Base-by-base conservation (phyloP, 1,140 invertebrate species). In the Babylonia areolata region DNA sequence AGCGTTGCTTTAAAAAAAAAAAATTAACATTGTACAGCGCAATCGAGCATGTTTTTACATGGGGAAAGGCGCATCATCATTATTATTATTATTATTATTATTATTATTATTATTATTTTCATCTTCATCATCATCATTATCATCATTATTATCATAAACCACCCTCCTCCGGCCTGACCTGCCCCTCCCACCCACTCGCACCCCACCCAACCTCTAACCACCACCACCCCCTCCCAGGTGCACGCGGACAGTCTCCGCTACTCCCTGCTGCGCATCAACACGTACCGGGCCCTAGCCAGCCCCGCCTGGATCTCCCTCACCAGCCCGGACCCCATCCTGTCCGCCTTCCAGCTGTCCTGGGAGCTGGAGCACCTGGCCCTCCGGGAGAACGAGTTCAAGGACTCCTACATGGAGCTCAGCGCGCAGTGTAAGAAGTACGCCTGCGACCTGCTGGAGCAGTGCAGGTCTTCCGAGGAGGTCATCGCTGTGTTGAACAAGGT, bases 291-390 rank as follows among this genome's bases (percentile, higher is more conserved):
- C 40, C 89, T 95, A 78, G 93, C 94, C 9, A 94, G 94, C 85
- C 94, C 94, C 20, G 95, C 95, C 0, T 97, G 96, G 92, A 96
- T 97, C 84, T 96, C 96, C 71, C 95, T 96, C 81, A 95, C 95
- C 0, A 95, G 95, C 0, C 91, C 95, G 15, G 96, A 97, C 92
- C 96, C 96, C 0, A 95, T 97, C 81, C 93, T 96, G 20, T 93
- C 95, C n/a, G 95, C 96, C 1, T 97, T 97, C 90, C 91, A 94
- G 83, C 93, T 97, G 20, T 95, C 95, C 0, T 90, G 93, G 64
- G 96, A 96, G 84, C 93, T 97, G 17, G 90, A 91, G 64, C 91
- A 92, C 81, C 86, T 93, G 33, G 92, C 92, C 1, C 85, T 92
- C 5, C 88, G 95, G 58, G 95, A 96, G 78, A 95, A 94, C 17